phyloP scores from a whole-genome alignment of 2,113 vertebrate genomes.

The Tamias sibiricus region DNA sequence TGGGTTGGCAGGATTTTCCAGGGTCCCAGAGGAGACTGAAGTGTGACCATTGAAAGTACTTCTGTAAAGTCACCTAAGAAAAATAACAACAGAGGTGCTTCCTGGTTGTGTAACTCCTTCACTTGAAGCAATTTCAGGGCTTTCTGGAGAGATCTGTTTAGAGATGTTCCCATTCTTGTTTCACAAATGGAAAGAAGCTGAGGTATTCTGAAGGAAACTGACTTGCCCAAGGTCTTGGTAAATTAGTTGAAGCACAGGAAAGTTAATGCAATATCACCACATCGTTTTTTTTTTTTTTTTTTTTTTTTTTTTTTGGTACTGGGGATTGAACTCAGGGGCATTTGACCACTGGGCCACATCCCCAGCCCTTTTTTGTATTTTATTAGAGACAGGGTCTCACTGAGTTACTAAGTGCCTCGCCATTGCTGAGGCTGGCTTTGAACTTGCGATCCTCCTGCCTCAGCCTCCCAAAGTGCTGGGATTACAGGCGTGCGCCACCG shows the following conservation, averaged over 20 bases:
- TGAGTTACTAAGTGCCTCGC: too few relatives aligned
- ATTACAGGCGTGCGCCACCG: too few relatives aligned
- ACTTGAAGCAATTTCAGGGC: constrained; percentile 60
- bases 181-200: constrained; percentile 66
- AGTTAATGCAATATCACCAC: constrained; percentile 39
- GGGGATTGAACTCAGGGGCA: too few relatives aligned
- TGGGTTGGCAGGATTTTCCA: not conserved
- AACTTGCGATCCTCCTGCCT: too few relatives aligned
- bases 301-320: too few relatives aligned
- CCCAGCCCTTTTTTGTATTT: too few relatives aligned
- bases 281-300: too few relatives aligned
- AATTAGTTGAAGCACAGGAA: constrained; percentile 60
- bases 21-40: not conserved
- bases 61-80: constrained; percentile 41
- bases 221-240: constrained; percentile 71
- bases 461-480: too few relatives aligned
- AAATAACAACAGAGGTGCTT: not conserved
- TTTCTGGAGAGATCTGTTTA: constrained; percentile 48
- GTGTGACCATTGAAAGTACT: not conserved
- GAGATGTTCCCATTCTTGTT: constrained; percentile 65
- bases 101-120: constrained; percentile 48
- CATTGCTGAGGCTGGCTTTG: too few relatives aligned
- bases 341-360: too few relatives aligned
- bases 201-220: constrained; percentile 59
- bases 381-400: too few relatives aligned